Evolutionary conservation across 2,888 invertebrate species (phyloP), one percentile per base, ranked within the genome.

Genomic region (Fragum fragum): DNA sequence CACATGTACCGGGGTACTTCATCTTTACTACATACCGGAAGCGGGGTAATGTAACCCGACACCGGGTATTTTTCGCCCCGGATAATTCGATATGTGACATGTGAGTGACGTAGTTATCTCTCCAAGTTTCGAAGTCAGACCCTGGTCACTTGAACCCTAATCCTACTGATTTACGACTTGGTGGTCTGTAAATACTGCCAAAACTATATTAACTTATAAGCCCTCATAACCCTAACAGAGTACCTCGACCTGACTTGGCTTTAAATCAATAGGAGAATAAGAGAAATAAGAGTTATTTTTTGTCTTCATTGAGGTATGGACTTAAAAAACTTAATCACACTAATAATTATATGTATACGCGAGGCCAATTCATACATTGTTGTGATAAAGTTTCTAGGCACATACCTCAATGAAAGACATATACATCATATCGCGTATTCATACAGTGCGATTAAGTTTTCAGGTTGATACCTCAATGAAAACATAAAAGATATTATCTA

Each of bases 1-100:
- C 69, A 68, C 71, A 77, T 71, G 71, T 68, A 66, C 57, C 42
- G 63, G 59, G 72, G 70, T 68, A 81, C 81, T 81, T 75, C 74
- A 78, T 77, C 74, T 78, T 47, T 55, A 28, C 28, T 18, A 57
- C 74, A 74, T 81, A 57, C 72, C 77, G 63, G 3, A 11, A 26
- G 21, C 42, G 2, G 21, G 36, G 78, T 47, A 36, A 71, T 71
- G 59, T 21, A 66, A 21, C 75, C 77, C 59, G 57, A 63, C 55
- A 74, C 81, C 71, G 42, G 81, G 77, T 52, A 81, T 78, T 59
- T 68, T 63, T 5, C 14, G 66, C 18, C 66, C 42, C 32, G 21
- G 42, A 32, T 23, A 36, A 42, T 66, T 23, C 28, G 26, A 18
- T 23, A 42, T 39, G 66, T 66, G 66, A 66, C 66, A 66, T 39